A percentile compares a stretch with the other conserved stretches of the same genome.
Evolutionary conservation across 2,888 invertebrate species (phyloP).

Genomic region (Protodeltote pygarga): DNA sequence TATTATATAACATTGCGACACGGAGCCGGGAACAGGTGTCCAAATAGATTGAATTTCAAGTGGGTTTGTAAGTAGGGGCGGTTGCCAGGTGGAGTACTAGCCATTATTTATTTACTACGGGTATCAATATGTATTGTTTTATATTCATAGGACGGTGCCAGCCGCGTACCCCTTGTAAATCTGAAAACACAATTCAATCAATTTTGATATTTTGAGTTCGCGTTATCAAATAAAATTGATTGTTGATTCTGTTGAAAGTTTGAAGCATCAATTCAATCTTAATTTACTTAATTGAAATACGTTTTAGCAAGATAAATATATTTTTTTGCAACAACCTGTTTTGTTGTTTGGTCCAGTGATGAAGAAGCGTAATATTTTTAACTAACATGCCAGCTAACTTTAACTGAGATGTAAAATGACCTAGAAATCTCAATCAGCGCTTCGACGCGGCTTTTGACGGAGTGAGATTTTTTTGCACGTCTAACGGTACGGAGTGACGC

Average conservation of each 20-base stretch:
- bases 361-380: no score
- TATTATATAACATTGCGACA: conserved; percentile 21
- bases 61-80: conserved; percentile 32
- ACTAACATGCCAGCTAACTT: conserved; percentile 10
- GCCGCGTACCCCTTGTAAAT: no score
- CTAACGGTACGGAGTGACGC: conserved; percentile 34
- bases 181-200: conserved; percentile 23
- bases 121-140: conserved; percentile 32
- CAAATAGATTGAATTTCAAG: conserved; percentile 58
- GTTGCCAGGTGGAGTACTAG: conserved; percentile 45
- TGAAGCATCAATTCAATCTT: not conserved
- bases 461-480: conserved; percentile 27
- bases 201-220: conserved; percentile 4
- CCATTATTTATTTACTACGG: conserved; percentile 35
- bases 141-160: conserved; percentile 22
- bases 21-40: conserved; percentile 50
- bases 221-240: no score
- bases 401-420: conserved; percentile 30
- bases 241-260: no score
- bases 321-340: not conserved
- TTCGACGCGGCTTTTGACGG: conserved; percentile 22
- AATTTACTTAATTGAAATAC: conserved; percentile 2
- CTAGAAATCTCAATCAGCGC: conserved; percentile 44
- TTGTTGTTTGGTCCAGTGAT: no score
- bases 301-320: conserved; percentile 19